Percentiles rank a stretch among this genome's conserved stretches.
Conservation (phyloP, 2,113 vertebrate genomes). For the Pelecanoides urinatrix region DNA sequence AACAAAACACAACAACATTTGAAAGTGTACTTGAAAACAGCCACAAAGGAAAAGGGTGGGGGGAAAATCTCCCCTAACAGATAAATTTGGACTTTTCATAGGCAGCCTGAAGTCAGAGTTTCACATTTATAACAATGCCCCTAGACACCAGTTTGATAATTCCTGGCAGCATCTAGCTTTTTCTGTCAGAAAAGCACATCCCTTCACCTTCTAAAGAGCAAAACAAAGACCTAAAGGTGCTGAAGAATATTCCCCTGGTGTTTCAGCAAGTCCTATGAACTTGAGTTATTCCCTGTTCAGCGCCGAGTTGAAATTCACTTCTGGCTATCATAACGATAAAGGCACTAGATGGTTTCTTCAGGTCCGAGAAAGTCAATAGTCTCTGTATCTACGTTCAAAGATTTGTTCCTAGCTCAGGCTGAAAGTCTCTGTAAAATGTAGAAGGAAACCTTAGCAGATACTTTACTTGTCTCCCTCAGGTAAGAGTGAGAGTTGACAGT, state of each 20-base stretch:
- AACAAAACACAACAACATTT: background rate
- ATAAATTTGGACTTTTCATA: background rate
- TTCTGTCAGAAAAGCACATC: slow-evolving; percentile 7
- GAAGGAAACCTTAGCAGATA: background rate
- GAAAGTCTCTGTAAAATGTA: background rate
- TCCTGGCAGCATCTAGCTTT: background rate
- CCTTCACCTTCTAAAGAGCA: slow-evolving; percentile 7
- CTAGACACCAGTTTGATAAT: background rate
- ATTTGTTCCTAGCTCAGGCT: background rate
- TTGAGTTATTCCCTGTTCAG: background rate
- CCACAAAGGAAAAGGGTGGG: background rate
- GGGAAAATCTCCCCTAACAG: background rate
- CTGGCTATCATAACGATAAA: background rate
- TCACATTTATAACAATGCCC: background rate
- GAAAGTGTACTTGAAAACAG: background rate
- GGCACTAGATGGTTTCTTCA: background rate
- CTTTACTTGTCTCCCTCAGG: background rate
- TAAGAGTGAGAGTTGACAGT: background rate
- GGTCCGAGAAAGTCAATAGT: background rate
- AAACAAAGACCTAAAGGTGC: background rate
- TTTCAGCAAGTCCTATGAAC: background rate
- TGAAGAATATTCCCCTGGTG: background rate
- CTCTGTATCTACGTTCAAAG: background rate
- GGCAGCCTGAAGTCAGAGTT: background rate
- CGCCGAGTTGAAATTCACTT: background rate